These are phyloP conservation scores for Noturus placidus DNA, from an alignment of 2,113 vertebrate genomes.

Conservation along the genomic window DNA sequence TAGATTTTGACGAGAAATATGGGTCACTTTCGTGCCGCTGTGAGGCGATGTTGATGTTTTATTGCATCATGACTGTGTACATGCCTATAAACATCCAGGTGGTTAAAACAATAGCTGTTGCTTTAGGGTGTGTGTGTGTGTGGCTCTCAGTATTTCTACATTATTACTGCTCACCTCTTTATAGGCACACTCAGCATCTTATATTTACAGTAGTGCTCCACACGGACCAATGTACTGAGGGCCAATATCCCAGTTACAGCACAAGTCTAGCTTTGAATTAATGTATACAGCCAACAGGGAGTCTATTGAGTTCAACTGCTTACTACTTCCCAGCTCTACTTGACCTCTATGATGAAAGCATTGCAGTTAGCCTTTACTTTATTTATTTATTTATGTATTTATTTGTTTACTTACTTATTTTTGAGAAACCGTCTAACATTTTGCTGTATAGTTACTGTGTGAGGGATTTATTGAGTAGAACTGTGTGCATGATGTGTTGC, in stretches of 20 bases:
- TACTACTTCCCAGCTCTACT: not conserved
- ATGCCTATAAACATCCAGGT: conserved; percentile 3
- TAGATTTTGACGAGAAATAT: not conserved
- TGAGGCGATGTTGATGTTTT: not conserved
- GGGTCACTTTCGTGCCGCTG: not conserved
- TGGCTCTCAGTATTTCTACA: not conserved
- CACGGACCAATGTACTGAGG: not conserved
- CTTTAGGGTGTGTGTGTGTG: conserved; percentile 6
- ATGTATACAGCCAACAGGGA: too few species aligned
- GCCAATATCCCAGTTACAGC: not conserved
- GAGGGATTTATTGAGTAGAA: not conserved
- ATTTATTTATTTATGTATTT: too few species aligned
- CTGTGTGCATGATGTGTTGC: not conserved
- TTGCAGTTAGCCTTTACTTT: not conserved
- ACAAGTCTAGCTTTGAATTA: not conserved
- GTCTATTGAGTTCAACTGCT: not conserved
- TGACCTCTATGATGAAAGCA: not conserved
- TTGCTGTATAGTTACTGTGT: not conserved
- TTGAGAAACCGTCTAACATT: not conserved
- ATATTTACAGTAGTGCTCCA: not conserved
- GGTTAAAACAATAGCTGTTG: conserved; percentile 4
- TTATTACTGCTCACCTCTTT: conserved; percentile 3
- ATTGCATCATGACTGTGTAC: not conserved
- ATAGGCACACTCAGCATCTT: conserved; percentile 26
- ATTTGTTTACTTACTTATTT: too few species aligned